Conservation (phyloP, 2,888 invertebrate species). For the Melinopterus prodromus region DNA sequence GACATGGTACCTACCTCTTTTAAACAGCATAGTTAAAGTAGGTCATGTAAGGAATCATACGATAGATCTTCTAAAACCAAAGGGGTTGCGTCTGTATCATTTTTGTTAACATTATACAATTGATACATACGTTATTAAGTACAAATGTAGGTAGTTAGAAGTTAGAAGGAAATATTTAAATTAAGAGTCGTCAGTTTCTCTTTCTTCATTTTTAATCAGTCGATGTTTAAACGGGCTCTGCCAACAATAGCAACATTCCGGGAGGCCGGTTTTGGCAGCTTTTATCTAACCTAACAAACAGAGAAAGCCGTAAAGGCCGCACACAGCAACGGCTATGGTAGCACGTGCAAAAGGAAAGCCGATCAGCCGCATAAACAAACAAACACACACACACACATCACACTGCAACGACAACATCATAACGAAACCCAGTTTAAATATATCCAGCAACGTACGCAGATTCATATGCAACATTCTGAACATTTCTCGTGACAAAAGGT, state of each 20-base stretch:
- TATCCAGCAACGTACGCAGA: slow-evolving; percentile 28
- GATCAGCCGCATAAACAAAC: slow-evolving; percentile 16
- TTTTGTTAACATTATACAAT: too few relatives aligned
- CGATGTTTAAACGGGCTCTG: slow-evolving; percentile 9
- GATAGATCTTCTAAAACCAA: too few relatives aligned
- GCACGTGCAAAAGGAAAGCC: slow-evolving; percentile 22
- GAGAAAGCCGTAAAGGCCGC: not conserved
- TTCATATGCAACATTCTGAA: slow-evolving; percentile 30
- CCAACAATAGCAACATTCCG: not conserved
- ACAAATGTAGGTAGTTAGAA: too few relatives aligned
- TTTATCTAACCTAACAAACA: not conserved
- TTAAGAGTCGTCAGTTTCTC: not conserved
- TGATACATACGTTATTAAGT: too few relatives aligned
- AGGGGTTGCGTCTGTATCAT: too few relatives aligned
- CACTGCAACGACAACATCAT: not conserved
- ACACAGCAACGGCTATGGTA: not conserved
- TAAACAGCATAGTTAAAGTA: too few relatives aligned
- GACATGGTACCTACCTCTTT: too few relatives aligned
- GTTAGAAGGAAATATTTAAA: not conserved
- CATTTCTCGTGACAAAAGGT: slow-evolving; percentile 8
- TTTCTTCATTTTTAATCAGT: not conserved
- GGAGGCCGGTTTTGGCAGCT: not conserved
- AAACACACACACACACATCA: slow-evolving; percentile 17
- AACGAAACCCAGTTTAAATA: slow-evolving; percentile 16
- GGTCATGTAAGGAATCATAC: too few relatives aligned